Evolutionary conservation across 2,888 invertebrate genomes (phyloP).

Genomic region (Leucophora obtusa): DNA sequence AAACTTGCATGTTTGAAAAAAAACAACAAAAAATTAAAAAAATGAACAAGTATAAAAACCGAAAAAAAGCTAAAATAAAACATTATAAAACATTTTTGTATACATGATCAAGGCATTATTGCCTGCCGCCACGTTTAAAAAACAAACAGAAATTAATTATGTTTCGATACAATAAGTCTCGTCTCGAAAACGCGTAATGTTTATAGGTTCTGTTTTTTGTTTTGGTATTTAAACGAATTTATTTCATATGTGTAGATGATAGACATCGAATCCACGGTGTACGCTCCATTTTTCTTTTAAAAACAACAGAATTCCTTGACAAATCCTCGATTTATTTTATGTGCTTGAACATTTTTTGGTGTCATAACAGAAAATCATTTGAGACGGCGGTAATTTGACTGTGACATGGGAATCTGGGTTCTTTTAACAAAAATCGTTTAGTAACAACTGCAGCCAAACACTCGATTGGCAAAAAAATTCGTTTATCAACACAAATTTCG

Average conservation of each 20-base stretch:
- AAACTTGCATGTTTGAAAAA: conserved; percentile 37
- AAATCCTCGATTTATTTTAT: background rate
- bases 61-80: conserved; percentile 33
- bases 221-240: conserved; percentile 2
- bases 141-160: conserved; percentile 68
- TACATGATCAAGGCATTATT: conserved; percentile 51
- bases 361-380: too few species aligned
- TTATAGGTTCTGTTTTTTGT: conserved; percentile 6
- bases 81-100: conserved; percentile 55
- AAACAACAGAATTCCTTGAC: conserved; percentile 3
- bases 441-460: too few species aligned
- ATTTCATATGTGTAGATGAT: background rate
- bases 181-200: conserved; percentile 11
- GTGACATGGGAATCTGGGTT: too few species aligned
- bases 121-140: conserved; percentile 62
- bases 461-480: too few species aligned
- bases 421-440: too few species aligned
- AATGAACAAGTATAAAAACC: conserved; percentile 17
- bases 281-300: background rate
- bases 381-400: too few species aligned
- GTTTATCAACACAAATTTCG: too few species aligned
- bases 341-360: background rate
- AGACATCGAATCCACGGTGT: background rate
- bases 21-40: conserved; percentile 28
- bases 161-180: conserved; percentile 64